Base-by-base conservation (phyloP, 2,888 invertebrate species). In the Amiota mariae region DNA sequence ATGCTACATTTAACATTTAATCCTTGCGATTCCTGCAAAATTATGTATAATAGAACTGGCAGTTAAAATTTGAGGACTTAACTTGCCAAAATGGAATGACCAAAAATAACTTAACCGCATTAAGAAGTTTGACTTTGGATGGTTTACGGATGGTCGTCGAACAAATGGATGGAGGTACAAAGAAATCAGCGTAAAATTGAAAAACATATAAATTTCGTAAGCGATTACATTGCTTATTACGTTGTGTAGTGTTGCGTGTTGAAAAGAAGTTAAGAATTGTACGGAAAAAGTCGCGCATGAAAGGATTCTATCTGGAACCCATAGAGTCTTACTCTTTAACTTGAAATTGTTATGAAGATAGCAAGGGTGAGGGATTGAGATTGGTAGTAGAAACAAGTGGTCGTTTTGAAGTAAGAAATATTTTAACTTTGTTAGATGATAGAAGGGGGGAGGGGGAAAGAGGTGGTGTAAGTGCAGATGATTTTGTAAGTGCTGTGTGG, bases 141-240 rank as follows among this genome's bases (percentile, higher is more conserved):
- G 36, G 36, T 36, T 36, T 36, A 36, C 36, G 36, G 6, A 36
- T 36, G 36, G 36, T 36, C 6, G 36, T 36, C 36, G 36, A 6
- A 36, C 36, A 24, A 24, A 24, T 24, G 24, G 24, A 24, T 24
- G 36, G 36, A 36, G 3, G 36, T 6, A 6, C 8, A 2, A 9
- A 47, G 13, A 51, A 49, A 68, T 9, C 67, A 70, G 75, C 73
- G 72, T 73, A 70, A 74, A 75, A 75, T 76, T 77, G 74, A 74
- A 73, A 74, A 72, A 75, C 79, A 75, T 79, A 79, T 82, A 82
- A 80, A 82, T 79, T 81, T 76, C 63, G 64, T 71, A 70, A 74
- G 74, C 76, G 76, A 79, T 76, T 75, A 78, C 15, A 73, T 48
- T 64, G 54, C 56, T 63, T 73, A 73, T 64, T 70, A 57, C 48